Evolutionary conservation across 1,140 invertebrate genomes (phyloP), one percentile per base, ranked within the genome.

Genomic region (Tetraneura akinire): DNA sequence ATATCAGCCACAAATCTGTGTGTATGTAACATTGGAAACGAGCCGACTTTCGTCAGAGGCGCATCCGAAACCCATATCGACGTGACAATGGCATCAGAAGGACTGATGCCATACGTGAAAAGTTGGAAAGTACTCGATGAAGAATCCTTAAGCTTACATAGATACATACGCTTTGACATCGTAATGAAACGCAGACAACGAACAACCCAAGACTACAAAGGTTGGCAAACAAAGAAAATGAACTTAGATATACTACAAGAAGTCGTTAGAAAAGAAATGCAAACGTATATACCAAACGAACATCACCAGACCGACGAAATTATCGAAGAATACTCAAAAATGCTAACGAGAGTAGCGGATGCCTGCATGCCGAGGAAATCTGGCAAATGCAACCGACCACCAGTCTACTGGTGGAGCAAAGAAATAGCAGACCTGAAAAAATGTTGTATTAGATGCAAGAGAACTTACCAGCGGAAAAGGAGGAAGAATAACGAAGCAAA

Each of bases 41-140:
- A 45, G 21, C 60, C 78, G 13, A 80, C 78, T 0, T 80, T 80
- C 47, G 78, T 80, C 6, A 62, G 60, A 66, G 60, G 60, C 29
- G 60, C 37, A 49, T 45, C 37, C 21, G 21, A 16, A 29, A 60
- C 78, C 1, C 26, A 64, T 21, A 80, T 80, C 26, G 78, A 80
- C n/a, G 78, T 80, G 9, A 80, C 78, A 0, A 21, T 80, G 8
- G 37, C 18, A 0, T 80, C 78, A 13, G 26, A 64, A 11, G 26
- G 3, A 1, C 0, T 80, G 1, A 66, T 80, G 2, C 8, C 4
- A 3, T 26, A 49, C 8, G 18, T 57, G 3, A 9, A 26, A 1
- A 11, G 16, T 10, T 80, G 78, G 60, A 64, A 1, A 42, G 62
- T 66, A 1, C 3, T 42, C 0, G 62, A 66, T 5, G 29, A n/a